phyloP scores from a whole-genome alignment of 2,888 invertebrate genomes.

The Dryomyza anilis region DNA sequence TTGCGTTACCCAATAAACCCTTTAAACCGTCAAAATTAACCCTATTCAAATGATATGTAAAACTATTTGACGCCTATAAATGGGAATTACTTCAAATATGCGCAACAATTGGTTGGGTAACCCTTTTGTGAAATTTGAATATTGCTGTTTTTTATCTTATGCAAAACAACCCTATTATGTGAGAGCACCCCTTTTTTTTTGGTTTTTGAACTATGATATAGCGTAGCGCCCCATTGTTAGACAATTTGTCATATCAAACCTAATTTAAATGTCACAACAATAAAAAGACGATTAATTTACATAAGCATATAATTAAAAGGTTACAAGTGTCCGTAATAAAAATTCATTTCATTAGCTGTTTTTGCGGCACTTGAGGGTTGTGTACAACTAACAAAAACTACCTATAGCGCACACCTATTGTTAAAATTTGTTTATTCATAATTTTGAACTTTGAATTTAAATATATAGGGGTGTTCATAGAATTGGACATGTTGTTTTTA shows the following conservation, averaged over 20 bases:
- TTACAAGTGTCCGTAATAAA: not conserved
- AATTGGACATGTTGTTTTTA: slow-evolving; percentile 4
- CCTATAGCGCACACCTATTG: not conserved
- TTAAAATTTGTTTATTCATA: not conserved
- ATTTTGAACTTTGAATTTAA: not conserved
- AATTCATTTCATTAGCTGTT: too few relatives aligned
- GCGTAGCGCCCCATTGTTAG: too few relatives aligned
- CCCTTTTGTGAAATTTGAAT: slow-evolving; percentile 24
- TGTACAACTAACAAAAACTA: too few relatives aligned
- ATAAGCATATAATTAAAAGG: slow-evolving; percentile 10
- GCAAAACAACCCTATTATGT: not conserved
- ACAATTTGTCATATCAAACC: too few relatives aligned
- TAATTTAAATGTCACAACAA: slow-evolving; percentile 9
- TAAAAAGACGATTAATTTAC: slow-evolving; percentile 3
- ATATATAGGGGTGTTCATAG: slow-evolving; percentile 1
- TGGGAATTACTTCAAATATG: not conserved
- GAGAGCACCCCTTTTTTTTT: not conserved
- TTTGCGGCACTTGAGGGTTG: too few relatives aligned
- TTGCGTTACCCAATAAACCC: too few relatives aligned
- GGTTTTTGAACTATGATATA: too few relatives aligned
- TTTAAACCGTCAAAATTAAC: not conserved
- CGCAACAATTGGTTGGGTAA: slow-evolving; percentile 25
- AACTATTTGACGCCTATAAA: slow-evolving; percentile 1
- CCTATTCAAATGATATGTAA: slow-evolving; percentile 30
- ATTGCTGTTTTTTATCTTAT: not conserved